Conservation (phyloP, 2,113 vertebrate species). For the Bagarius yarrelli region DNA sequence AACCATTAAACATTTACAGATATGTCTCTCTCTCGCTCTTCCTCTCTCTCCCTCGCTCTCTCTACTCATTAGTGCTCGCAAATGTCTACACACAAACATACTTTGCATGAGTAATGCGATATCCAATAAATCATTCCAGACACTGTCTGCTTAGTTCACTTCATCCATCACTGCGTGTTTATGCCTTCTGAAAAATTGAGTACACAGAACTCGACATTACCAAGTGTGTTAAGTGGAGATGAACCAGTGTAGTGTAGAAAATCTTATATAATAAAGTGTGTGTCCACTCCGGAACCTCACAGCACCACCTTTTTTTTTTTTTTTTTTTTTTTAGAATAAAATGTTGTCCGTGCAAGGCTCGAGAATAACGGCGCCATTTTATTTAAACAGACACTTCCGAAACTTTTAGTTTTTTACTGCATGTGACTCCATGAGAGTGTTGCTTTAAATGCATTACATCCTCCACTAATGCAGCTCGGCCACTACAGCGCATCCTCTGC, state of each 20-base stretch:
- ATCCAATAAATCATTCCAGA: slow-evolving; percentile 29
- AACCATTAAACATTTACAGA: slow-evolving; percentile 21
- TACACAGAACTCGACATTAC: background rate
- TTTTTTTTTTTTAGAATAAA: too few species aligned
- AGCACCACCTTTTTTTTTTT: too few species aligned
- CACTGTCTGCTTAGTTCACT: background rate
- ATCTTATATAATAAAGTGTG: too few species aligned
- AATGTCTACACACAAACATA: slow-evolving; percentile 16
- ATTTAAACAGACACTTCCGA: too few species aligned
- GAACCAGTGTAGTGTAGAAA: background rate
- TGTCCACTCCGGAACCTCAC: too few species aligned
- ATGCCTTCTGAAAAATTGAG: background rate
- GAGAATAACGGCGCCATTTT: too few species aligned
- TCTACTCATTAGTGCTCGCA: background rate
- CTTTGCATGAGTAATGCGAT: slow-evolving; percentile 22
- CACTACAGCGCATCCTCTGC: background rate
- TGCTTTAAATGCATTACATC: background rate
- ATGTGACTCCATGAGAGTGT: too few species aligned
- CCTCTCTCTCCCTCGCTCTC: background rate
- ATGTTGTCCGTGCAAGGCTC: too few species aligned
- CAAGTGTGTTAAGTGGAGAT: background rate
- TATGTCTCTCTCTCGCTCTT: slow-evolving; percentile 1
- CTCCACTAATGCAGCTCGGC: background rate
- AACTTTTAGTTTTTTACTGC: too few species aligned
- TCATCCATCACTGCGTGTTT: background rate